phyloP scores from a whole-genome alignment of 1,140 invertebrate genomes.

The Tetramorium alpestre region DNA sequence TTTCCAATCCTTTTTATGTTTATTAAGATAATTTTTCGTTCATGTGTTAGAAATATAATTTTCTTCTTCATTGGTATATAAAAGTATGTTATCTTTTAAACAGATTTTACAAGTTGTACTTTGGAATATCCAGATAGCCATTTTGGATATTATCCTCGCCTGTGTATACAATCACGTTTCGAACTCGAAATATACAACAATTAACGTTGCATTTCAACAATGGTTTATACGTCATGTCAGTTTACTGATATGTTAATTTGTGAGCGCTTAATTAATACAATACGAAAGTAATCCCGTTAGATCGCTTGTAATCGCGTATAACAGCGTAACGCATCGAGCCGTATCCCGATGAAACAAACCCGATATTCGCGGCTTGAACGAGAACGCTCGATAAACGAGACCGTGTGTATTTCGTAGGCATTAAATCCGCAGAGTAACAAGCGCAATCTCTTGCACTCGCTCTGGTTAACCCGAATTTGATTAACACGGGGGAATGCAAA shows the following conservation, averaged over 20 bases:
- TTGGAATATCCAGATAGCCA: neutral
- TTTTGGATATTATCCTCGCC: neutral
- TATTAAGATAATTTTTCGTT: neutral
- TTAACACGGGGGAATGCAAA: slow-evolving; percentile 26
- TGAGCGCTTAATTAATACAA: slow-evolving; percentile 20
- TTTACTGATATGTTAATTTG: slow-evolving; percentile 43
- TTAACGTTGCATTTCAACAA: slow-evolving; percentile 5
- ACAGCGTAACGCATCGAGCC: neutral
- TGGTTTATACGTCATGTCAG: neutral
- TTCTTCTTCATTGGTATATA: neutral
- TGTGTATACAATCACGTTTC: neutral
- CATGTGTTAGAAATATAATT: neutral
- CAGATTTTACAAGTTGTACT: neutral
- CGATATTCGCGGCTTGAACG: slow-evolving; percentile 29
- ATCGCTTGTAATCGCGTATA: slow-evolving; percentile 25
- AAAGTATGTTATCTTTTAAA: neutral
- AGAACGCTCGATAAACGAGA: slow-evolving; percentile 42
- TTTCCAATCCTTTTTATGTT: neutral
- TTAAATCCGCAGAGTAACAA: slow-evolving; percentile 46
- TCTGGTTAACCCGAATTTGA: slow-evolving; percentile 45
- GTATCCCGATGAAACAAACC: slow-evolving; percentile 18
- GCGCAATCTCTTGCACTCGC: slow-evolving; percentile 27
- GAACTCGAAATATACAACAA: neutral
- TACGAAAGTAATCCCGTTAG: slow-evolving; percentile 28
- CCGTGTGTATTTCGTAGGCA: neutral